Evolutionary conservation across 2,888 invertebrate genomes (phyloP), one percentile per base, ranked within the genome.

Genomic region (Trissoscelio sp.): DNA sequence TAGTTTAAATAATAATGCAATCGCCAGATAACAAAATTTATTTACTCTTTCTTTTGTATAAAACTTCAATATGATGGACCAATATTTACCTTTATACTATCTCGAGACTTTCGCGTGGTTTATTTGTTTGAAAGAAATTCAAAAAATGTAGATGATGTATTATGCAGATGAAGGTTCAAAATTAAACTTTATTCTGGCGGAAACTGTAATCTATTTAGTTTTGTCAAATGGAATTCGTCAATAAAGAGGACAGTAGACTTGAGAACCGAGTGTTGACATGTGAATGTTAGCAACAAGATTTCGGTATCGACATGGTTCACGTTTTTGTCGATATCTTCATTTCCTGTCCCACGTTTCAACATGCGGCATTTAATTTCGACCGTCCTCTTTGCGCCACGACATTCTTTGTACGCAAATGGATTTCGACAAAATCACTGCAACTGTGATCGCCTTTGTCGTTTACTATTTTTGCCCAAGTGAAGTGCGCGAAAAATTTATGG

Each of bases 261-360:
- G 14, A 20, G 48, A 46, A 34, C 42, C 18, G 48, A 46, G 31
- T 66, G 57, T 74, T 66, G 74, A 62, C 62, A 74, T 66, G 66
- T 66, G 66, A 74, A 74, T 74, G 74, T 58, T 66, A 44, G 46
- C 46, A 48, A 74, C 74, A 74, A 74, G 66, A 74, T 74, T 66
- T 74, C 14, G 28, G 16, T 48, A 74, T 74, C 66, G 66, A 66
- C 64, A 58, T 22, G 31, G 24, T 37, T 64, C 39, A 24, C 46
- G 74, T 74, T 74, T 74, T 74, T 57, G 66, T 58, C 74, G 66
- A 74, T 66, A 74, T 57, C 66, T 74, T 66, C 74, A 74, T 74
- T 74, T 66, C 66, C 60, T 55, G 18, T 57, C 28, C 48, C 22
- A 39, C 16, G 28, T 46, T 57, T 55, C 66, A 66, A 66, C 39